Percentiles rank a stretch among this genome's conserved stretches.
Evolutionary conservation across 2,113 vertebrate species (phyloP).

Genomic region (Haliaeetus leucogaster): DNA sequence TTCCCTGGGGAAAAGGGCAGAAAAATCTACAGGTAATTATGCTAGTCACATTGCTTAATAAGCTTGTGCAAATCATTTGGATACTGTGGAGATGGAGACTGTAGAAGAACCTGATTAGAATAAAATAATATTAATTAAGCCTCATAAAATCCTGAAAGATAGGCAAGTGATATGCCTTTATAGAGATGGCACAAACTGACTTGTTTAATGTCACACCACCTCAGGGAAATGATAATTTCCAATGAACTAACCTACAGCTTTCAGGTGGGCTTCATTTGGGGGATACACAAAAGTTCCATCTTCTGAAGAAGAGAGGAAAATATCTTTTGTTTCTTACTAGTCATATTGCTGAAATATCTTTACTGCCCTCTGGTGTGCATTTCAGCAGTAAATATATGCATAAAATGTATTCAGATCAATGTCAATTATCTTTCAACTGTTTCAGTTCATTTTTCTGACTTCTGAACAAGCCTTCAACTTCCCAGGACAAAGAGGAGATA

Average conservation of each 20-base stretch:
- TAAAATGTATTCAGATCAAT: not conserved
- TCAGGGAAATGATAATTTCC: not conserved
- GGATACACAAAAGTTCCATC: not conserved
- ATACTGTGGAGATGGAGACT: not conserved
- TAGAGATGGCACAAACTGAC: not conserved
- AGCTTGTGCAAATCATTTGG: not conserved
- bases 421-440: no score
- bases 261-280: not conserved
- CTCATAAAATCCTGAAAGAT: not conserved
- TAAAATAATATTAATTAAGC: slow-evolving; percentile 35
- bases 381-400: not conserved
- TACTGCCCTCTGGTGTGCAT: slow-evolving; percentile 45
- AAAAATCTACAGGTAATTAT: slow-evolving; percentile 4
- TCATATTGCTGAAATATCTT: not conserved
- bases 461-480: not conserved
- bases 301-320: not conserved
- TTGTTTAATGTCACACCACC: not conserved
- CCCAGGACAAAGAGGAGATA: not conserved
- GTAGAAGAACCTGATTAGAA: slow-evolving; percentile 34
- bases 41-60: slow-evolving; percentile 20
- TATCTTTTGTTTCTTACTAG: not conserved
- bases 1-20: not conserved
- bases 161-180: not conserved
- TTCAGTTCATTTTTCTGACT: not conserved
- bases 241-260: not conserved